These are phyloP conservation scores for Eremophila alpestris DNA, from an alignment of 2,797 vertebrate species.

Conservation along the genomic window DNA sequence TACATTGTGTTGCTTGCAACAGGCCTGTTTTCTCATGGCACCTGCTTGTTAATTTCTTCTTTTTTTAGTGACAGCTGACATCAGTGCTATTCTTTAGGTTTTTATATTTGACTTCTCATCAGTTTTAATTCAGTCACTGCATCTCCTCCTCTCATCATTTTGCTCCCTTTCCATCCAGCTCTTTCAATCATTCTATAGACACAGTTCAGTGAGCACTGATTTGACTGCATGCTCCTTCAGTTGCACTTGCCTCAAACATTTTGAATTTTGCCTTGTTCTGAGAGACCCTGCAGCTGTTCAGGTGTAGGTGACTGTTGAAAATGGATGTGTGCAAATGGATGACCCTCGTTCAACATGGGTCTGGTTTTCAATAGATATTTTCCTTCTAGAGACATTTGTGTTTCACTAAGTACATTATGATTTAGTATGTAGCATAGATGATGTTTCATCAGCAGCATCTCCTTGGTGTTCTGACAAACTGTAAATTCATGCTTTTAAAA, in stretches of 20 bases:
- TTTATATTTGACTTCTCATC: background rate
- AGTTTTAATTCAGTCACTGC: background rate
- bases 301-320: background rate
- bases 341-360: background rate
- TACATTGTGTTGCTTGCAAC: background rate
- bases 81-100: background rate
- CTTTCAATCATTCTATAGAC: background rate
- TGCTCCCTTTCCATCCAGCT: background rate
- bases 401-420: background rate
- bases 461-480: slow-evolving; percentile 25
- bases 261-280: background rate
- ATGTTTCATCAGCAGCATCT: slow-evolving; percentile 6
- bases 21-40: background rate
- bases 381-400: background rate
- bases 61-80: background rate
- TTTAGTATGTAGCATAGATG: background rate
- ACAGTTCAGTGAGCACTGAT: background rate
- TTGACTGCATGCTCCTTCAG: background rate
- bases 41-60: background rate
- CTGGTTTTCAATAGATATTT: background rate
- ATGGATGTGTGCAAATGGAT: background rate
- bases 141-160: background rate
- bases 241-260: background rate
- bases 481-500: slow-evolving; percentile 39
- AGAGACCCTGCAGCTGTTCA: background rate